phyloP scores from a whole-genome alignment of 92 coral and sea anemone genomes.

The Zoanthus solanderi region DNA sequence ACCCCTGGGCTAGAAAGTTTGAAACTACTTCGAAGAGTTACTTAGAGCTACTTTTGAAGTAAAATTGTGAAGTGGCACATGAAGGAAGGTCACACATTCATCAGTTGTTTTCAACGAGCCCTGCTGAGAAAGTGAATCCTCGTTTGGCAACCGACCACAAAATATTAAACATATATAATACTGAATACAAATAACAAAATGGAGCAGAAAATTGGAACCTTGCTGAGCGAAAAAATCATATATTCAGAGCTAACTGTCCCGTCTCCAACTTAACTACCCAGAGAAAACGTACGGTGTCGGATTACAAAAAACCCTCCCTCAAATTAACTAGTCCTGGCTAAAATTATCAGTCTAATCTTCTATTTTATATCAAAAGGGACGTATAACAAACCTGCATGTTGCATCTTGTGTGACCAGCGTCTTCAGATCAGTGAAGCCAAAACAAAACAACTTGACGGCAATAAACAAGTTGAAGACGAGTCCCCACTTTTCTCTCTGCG shows the following conservation, averaged over 20 bases:
- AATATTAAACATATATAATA: constrained; percentile 22
- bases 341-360: constrained; percentile 8
- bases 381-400: constrained; percentile 71
- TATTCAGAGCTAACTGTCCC: constrained; percentile 12
- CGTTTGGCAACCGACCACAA: constrained; percentile 34
- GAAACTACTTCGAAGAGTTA: neutral
- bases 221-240: neutral
- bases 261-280: neutral
- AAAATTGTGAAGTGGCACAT: neutral
- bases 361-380: constrained; percentile 36
- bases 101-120: constrained; percentile 29
- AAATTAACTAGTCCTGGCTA: neutral
- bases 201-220: constrained; percentile 38
- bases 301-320: constrained; percentile 27
- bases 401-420: constrained; percentile 66
- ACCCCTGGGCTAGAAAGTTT: neutral
- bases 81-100: constrained; percentile 24
- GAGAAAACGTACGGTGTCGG: constrained; percentile 8
- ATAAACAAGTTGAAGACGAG: constrained; percentile 63
- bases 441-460: constrained; percentile 67
- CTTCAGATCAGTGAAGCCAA: constrained; percentile 76
- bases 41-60: neutral
- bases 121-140: constrained; percentile 42
- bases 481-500: constrained; percentile 42
- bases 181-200: constrained; percentile 9